These are phyloP conservation scores for Anomalospiza imberbis DNA, from an alignment of 2,797 vertebrate genomes.

Conservation along the genomic window DNA sequence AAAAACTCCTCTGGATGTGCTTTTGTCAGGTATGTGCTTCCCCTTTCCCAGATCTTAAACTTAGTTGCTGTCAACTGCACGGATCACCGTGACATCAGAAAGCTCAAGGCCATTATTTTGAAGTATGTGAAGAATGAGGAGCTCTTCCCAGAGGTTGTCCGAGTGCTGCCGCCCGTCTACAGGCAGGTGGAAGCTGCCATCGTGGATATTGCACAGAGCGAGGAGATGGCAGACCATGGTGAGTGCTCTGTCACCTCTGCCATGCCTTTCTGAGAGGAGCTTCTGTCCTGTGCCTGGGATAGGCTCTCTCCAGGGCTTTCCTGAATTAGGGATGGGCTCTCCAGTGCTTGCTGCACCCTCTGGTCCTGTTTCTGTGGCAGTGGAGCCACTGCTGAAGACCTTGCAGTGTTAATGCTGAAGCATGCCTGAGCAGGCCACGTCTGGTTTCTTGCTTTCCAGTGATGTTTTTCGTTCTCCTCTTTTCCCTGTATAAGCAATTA, in stretches of 20 bases:
- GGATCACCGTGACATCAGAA: conserved; percentile 47
- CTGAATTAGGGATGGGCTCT: neutral
- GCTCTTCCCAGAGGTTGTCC: conserved; percentile 63
- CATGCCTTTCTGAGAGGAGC: neutral
- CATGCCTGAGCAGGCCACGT: accelerated
- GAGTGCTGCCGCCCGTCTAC: conserved; percentile 69
- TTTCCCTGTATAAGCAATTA: neutral
- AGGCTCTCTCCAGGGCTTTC: neutral
- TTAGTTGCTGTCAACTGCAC: conserved; percentile 61
- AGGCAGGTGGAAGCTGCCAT: conserved; percentile 72
- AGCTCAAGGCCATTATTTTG: conserved; percentile 58
- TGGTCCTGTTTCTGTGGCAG: neutral
- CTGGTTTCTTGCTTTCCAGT: neutral
- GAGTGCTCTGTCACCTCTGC: neutral
- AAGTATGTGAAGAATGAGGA: conserved; percentile 57
- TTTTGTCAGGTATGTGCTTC: neutral
- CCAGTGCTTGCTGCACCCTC: neutral
- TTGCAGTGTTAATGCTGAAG: neutral
- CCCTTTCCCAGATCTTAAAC: conserved; percentile 47
- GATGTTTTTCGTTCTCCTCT: neutral
- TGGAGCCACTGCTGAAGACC: neutral
- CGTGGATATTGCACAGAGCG: neutral
- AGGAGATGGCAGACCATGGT: conserved; percentile 72
- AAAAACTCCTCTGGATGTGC: neutral
- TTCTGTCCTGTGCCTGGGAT: neutral